A percentile compares a stretch with the other conserved stretches of the same genome.
Conservation (phyloP, 2,888 invertebrate genomes). For the Agrotis clavis region DNA sequence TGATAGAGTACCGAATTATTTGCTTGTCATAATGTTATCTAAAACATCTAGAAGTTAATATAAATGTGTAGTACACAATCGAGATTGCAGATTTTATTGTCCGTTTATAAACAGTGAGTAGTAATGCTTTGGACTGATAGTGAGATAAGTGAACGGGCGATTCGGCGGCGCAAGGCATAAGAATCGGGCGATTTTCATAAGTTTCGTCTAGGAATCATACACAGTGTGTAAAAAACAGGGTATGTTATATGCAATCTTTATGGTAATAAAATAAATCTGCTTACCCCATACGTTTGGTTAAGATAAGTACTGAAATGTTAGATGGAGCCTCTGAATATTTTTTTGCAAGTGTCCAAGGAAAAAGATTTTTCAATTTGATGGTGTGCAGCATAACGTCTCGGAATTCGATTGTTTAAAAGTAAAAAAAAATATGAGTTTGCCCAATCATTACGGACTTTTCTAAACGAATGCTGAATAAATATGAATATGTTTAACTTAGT, state of each 20-base stretch:
- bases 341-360: too few relatives aligned
- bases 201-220: too few relatives aligned
- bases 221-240: too few relatives aligned
- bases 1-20: conserved; percentile 70
- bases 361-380: too few relatives aligned
- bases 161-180: conserved; percentile 59
- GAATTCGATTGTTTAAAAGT: too few relatives aligned
- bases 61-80: conserved; percentile 73
- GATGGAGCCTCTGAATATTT: too few relatives aligned
- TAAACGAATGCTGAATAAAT: neutral
- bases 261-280: too few relatives aligned
- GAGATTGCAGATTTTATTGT: conserved; percentile 78
- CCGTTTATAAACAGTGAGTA: conserved; percentile 75
- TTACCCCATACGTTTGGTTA: too few relatives aligned
- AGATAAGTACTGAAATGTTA: too few relatives aligned
- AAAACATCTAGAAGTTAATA: conserved; percentile 70
- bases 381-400: too few relatives aligned
- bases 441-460: neutral
- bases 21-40: conserved; percentile 74
- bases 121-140: conserved; percentile 70
- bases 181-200: conserved; percentile 31
- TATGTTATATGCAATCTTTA: too few relatives aligned
- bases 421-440: too few relatives aligned
- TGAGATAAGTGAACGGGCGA: conserved; percentile 74
- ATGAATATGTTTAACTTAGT: neutral